Conservation (phyloP, 2,113 vertebrate species). For the Crotalus horridus region DNA sequence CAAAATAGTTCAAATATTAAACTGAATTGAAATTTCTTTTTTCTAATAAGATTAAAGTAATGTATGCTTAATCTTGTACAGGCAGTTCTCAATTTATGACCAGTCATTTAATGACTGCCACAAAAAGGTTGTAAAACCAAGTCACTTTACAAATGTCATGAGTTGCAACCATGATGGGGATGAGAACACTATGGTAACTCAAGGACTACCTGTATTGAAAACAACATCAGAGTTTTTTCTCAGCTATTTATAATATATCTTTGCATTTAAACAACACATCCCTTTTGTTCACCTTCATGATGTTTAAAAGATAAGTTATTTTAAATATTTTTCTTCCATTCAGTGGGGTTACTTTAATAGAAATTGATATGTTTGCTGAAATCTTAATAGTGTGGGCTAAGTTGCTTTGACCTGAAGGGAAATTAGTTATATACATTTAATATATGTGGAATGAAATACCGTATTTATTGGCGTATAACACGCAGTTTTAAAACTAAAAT, state of each 20-base stretch:
- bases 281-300: not conserved
- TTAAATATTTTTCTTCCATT: not conserved
- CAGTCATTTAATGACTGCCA: not conserved
- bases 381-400: not conserved
- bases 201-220: not conserved
- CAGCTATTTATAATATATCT: not conserved
- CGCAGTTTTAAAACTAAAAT: too few species aligned
- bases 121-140: not conserved
- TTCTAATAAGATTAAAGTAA: not conserved
- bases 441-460: not conserved
- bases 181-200: not conserved
- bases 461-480: too few species aligned
- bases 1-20: not conserved
- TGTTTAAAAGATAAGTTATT: not conserved
- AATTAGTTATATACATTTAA: not conserved
- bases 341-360: not conserved
- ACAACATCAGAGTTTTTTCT: not conserved
- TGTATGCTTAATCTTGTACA: not conserved
- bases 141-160: not conserved
- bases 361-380: not conserved
- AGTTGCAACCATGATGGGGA: not conserved
- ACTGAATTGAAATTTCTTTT: not conserved
- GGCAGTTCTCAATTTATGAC: not conserved
- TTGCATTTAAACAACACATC: not conserved
- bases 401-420: not conserved